phyloP scores from a whole-genome alignment of 92 coral and sea anemone genomes.

The Phenganax marumi region DNA sequence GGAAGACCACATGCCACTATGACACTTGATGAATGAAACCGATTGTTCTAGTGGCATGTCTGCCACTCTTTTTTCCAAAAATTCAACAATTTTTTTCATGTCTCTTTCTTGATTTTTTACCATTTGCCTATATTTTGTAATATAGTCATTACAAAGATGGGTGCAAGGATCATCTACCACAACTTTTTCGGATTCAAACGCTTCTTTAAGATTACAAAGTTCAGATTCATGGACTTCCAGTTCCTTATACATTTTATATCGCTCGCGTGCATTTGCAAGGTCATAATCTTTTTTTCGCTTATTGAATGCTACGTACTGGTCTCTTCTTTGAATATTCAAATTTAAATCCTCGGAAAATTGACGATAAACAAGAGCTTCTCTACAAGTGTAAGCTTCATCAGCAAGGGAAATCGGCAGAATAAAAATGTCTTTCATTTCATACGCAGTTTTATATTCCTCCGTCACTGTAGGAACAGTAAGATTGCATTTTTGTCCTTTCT shows the following conservation, averaged over 20 bases:
- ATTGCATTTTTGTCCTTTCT: conserved; percentile 9
- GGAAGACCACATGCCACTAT: conserved; percentile 28
- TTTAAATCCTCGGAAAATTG: conserved; percentile 30
- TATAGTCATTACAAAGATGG: background rate
- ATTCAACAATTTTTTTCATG: conserved; percentile 33
- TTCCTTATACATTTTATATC: conserved; percentile 31
- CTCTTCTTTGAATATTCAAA: conserved; percentile 20
- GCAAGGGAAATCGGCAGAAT: conserved; percentile 33
- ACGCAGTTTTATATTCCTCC: background rate
- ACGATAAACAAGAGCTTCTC: background rate
- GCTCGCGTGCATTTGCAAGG: conserved; percentile 33
- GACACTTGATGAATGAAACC: conserved; percentile 19
- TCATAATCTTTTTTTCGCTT: conserved; percentile 33
- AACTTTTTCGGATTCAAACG: conserved; percentile 7
- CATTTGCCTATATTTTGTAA: conserved; percentile 5
- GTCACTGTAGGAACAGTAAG: background rate
- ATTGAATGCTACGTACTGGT: conserved; percentile 17
- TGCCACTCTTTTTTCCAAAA: conserved; percentile 2
- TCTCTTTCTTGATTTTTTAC: conserved; percentile 17
- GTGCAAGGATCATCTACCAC: background rate
- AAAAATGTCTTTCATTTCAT: no score
- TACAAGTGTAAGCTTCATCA: conserved; percentile 31
- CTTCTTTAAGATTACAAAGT: background rate
- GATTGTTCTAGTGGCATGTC: conserved; percentile 11
- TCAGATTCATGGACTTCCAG: conserved; percentile 40